Evolutionary conservation across 2,797 vertebrate genomes (phyloP).

Genomic region (Alca torda): DNA sequence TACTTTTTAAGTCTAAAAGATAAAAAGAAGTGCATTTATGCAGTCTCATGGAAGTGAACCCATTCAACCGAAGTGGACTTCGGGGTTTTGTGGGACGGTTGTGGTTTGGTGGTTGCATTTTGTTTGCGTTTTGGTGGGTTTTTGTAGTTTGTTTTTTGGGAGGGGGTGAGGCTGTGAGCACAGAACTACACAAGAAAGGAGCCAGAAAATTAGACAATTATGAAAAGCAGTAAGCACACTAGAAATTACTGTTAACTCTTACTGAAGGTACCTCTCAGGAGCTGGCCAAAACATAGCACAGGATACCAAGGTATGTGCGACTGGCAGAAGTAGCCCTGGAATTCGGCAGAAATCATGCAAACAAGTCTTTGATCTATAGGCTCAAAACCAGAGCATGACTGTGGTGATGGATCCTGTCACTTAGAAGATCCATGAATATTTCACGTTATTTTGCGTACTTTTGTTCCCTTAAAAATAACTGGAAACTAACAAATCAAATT

Average conservation of each 20-base stretch:
- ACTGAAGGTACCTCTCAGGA: not conserved
- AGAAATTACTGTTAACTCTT: not conserved
- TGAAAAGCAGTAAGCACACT: not conserved
- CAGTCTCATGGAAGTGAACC: not conserved
- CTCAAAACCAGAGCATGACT: not conserved
- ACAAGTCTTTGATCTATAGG: not conserved
- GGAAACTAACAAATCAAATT: not conserved
- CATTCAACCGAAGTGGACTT: not conserved
- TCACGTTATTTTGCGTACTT: not conserved
- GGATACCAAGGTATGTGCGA: rapidly evolving
- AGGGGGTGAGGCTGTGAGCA: not conserved
- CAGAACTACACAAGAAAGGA: not conserved
- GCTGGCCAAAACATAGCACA: not conserved
- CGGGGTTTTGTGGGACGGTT: rapidly evolving
- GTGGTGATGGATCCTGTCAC: not conserved
- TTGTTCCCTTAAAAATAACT: not conserved
- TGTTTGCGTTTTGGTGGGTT: not conserved
- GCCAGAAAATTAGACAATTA: not conserved
- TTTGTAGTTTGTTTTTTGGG: too few relatives aligned
- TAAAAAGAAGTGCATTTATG: not conserved
- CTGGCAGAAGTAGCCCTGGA: not conserved
- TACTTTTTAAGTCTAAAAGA: not conserved
- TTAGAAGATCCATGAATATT: not conserved
- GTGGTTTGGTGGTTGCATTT: not conserved
- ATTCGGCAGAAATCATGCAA: not conserved